Evolutionary conservation across 2,797 vertebrate species (phyloP), one percentile per base, ranked within the genome.

Genomic region (Pterois miles): DNA sequence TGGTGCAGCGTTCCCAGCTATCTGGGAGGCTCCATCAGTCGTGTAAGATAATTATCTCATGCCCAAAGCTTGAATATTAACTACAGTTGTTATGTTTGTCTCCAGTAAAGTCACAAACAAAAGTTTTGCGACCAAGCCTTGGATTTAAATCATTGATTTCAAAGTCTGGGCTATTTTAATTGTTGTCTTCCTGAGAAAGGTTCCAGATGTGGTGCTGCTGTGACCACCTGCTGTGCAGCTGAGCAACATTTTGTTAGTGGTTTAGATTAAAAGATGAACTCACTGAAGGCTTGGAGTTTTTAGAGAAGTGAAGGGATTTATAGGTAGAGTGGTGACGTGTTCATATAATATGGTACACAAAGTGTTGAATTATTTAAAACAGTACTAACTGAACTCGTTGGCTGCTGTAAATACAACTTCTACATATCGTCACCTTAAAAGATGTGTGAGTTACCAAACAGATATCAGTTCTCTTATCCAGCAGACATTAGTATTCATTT

Each of bases 31-130:
- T 54, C 46, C 69, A 82, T 67, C 54, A 50, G 62, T 56, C 16
- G 34, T 71, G 81, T 68, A 25, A 68, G 75, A 83, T 84, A 78
- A 86, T 88, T 74, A 87, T 86, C 67, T 83, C 58, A 18, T 0
- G 40, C 86, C 78, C 33, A 2, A 63, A 86, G 89, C 83, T 56
- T 76, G 74, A 88, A 86, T 88, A 76, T 82, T 66, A 83, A 81
- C 48, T n/a, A 22, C 59, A 46, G 68, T 76, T 79, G 57, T 82
- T 70, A 31, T 65, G 71, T 81, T 82, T 71, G 29, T 78, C 58
- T 78, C 62, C 53, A 54, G 58, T 43, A 43, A 66, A 81, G 65
- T 76, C 74, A 63, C 33, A 80, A 84, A 83, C 67, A 74, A 69
- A 74, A 66, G 25, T 83, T 74, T 76, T 54, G n/a, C 50, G 46